Evolutionary conservation across 2,113 vertebrate species (phyloP).

Genomic region (Nestor notabilis): DNA sequence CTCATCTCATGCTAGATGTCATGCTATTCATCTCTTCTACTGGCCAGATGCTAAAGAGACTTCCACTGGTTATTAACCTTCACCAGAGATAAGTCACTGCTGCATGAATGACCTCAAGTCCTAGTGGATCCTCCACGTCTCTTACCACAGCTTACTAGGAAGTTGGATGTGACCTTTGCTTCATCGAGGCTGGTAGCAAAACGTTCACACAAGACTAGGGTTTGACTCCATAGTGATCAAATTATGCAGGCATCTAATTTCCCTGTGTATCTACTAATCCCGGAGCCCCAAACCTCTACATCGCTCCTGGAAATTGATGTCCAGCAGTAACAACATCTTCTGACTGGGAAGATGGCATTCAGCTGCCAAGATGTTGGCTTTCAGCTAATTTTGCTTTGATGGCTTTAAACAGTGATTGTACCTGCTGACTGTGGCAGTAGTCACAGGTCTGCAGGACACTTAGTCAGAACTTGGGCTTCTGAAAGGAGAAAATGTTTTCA

Average conservation of each 20-base stretch:
- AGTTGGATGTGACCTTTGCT: not conserved
- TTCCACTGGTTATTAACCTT: not conserved
- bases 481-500: slow-evolving; percentile 43
- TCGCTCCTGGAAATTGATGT: not conserved
- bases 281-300: not conserved
- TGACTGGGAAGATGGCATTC: not conserved
- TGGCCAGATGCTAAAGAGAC: not conserved
- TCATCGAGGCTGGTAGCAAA: not conserved
- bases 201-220: rapidly evolving
- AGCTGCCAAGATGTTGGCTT: not conserved
- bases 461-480: not conserved
- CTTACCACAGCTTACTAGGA: not conserved
- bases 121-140: not conserved
- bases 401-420: not conserved
- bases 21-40: not conserved
- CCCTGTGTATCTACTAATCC: not conserved
- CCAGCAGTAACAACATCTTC: not conserved
- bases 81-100: not conserved
- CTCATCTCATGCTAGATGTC: not conserved
- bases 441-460: not conserved
- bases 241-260: not conserved
- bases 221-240: not conserved
- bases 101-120: not conserved
- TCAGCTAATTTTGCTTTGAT: not conserved
- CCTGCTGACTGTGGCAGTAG: not conserved